These are phyloP conservation scores for Esox masquinongy DNA, from an alignment of 2,797 vertebrate genomes.

Conservation along the genomic window DNA sequence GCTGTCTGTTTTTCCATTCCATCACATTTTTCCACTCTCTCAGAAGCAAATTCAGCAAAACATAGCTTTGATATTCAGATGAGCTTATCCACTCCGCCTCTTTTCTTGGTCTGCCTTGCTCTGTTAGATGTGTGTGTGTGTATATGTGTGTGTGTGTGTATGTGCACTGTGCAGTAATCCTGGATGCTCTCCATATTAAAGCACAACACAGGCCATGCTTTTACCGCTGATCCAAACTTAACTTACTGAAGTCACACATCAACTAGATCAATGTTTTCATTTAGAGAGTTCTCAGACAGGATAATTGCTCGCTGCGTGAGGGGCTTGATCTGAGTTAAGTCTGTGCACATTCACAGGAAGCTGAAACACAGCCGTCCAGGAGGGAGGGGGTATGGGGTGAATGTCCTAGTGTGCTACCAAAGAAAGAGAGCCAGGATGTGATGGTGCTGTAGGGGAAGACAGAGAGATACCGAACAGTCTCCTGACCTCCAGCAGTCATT, in stretches of 20 bases:
- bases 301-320: too few relatives aligned
- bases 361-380: too few relatives aligned
- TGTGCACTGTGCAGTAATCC: background rate
- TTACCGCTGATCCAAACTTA: background rate
- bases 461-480: too few relatives aligned
- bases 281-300: too few relatives aligned
- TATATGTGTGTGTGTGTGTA: too few relatives aligned
- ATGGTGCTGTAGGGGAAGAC: too few relatives aligned
- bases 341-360: too few relatives aligned
- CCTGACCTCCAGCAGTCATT: too few relatives aligned
- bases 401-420: too few relatives aligned
- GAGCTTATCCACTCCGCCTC: background rate
- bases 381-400: too few relatives aligned
- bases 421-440: too few relatives aligned
- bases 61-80: slow-evolving; percentile 23
- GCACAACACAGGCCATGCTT: background rate
- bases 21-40: slow-evolving; percentile 31
- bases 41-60: background rate
- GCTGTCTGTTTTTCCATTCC: slow-evolving; percentile 7
- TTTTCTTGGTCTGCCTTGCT: background rate
- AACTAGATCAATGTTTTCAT: background rate
- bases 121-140: background rate
- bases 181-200: background rate
- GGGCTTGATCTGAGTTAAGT: too few relatives aligned
- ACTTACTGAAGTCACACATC: background rate